Conservation (phyloP, 2,888 invertebrate species). For the Noctua janthina region DNA sequence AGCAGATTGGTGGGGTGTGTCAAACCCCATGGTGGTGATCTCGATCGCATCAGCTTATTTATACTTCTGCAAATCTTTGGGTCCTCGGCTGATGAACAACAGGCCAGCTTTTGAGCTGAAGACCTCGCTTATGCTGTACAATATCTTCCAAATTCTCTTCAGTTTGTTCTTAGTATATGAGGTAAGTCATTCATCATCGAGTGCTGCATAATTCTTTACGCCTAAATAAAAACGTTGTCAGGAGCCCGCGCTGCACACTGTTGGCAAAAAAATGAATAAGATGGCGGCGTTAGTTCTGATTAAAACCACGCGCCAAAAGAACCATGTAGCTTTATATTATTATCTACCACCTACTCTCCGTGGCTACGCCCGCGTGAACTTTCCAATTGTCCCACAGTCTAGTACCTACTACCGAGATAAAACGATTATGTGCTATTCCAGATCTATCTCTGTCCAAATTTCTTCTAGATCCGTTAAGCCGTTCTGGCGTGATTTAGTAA, state of each 20-base stretch:
- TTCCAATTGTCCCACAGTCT: background rate
- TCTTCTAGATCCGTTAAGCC: no score
- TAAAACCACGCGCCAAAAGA: background rate
- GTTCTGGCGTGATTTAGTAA: no score
- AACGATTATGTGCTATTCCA: no score
- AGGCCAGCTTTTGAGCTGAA: constrained; percentile 92
- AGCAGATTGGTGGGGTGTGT: constrained; percentile 63
- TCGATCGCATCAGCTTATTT: constrained; percentile 54
- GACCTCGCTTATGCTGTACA: constrained; percentile 92
- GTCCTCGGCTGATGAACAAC: constrained; percentile 88
- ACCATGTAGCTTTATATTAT: background rate
- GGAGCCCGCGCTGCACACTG: background rate
- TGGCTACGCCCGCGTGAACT: background rate
- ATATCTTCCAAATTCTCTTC: constrained; percentile 91
- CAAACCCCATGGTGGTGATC: constrained; percentile 54
- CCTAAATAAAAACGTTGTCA: background rate
- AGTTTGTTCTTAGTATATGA: constrained; percentile 52
- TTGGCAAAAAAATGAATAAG: background rate
- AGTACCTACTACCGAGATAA: no score
- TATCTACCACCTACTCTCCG: background rate
- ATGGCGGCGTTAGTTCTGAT: background rate
- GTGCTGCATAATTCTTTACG: background rate
- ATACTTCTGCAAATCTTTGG: constrained; percentile 59
- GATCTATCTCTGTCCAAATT: no score
- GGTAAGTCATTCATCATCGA: constrained; percentile 41